Evolutionary conservation across 1,140 invertebrate genomes (phyloP).

Genomic region (Dinothrombium tinctorium): DNA sequence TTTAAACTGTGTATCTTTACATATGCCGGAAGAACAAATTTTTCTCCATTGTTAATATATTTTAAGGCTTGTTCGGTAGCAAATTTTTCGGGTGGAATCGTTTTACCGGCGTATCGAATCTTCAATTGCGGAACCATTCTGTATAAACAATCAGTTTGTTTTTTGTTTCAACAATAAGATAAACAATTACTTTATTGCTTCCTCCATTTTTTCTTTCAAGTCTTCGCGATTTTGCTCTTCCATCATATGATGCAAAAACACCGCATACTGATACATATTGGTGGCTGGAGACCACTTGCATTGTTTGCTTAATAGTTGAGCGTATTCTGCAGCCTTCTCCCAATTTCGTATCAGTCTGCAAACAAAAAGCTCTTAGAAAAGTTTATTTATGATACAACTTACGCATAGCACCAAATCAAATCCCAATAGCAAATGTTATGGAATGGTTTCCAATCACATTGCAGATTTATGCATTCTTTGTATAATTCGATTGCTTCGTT

Average conservation of each 20-base stretch:
- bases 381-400: too few species aligned
- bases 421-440: slow-evolving; percentile 91
- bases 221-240: slow-evolving; percentile 17
- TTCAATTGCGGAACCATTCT: slow-evolving; percentile 46
- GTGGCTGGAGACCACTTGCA: slow-evolving; percentile 75
- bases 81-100: slow-evolving; percentile 88
- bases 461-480: slow-evolving; percentile 54
- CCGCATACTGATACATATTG: slow-evolving; percentile 68
- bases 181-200: slow-evolving; percentile 26
- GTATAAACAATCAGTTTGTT: neutral
- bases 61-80: slow-evolving; percentile 53
- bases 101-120: slow-evolving; percentile 80
- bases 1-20: neutral
- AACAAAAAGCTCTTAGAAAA: neutral
- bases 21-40: slow-evolving; percentile 22
- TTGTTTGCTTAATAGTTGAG: slow-evolving; percentile 39
- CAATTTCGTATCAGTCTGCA: slow-evolving; percentile 25
- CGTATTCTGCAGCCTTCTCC: slow-evolving; percentile 43
- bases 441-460: slow-evolving; percentile 70
- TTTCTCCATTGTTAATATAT: slow-evolving; percentile 44
- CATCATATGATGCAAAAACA: slow-evolving; percentile 36
- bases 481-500: slow-evolving; percentile 49
- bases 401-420: slow-evolving; percentile 67
- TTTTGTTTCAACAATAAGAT: too few species aligned
- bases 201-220: slow-evolving; percentile 27